Conservation (phyloP, 2,888 invertebrate genomes). For the Dexiosoma caninum region DNA sequence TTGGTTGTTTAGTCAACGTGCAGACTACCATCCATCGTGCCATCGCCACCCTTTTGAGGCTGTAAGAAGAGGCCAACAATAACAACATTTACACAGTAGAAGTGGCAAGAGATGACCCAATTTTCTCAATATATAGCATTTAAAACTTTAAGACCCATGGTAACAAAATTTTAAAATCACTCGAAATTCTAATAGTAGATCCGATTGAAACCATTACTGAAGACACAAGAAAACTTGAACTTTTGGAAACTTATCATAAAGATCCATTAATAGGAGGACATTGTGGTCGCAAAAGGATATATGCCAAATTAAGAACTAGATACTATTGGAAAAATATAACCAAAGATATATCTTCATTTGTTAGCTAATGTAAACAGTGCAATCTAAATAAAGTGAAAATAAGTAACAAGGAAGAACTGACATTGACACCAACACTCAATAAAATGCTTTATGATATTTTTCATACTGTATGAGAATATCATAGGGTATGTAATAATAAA, state of each 20-base stretch:
- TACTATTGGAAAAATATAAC: background rate
- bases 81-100: too few species aligned
- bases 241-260: background rate
- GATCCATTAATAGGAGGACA: background rate
- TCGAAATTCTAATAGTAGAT: background rate
- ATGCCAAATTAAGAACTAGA: background rate
- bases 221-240: background rate
- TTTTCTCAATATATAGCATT: background rate
- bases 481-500: too few species aligned
- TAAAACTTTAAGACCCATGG: background rate
- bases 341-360: background rate
- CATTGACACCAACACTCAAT: background rate
- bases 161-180: background rate
- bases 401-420: background rate
- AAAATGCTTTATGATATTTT: too few species aligned
- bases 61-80: background rate
- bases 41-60: background rate
- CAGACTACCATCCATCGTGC: too few species aligned
- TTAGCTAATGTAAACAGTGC: background rate
- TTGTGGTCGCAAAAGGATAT: background rate
- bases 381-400: background rate
- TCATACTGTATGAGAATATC: too few species aligned
- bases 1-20: too few species aligned
- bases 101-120: too few species aligned
- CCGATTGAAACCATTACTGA: background rate